These are phyloP conservation scores for Tricholauxania praeusta DNA, from an alignment of 2,888 invertebrate species.

Conservation along the genomic window DNA sequence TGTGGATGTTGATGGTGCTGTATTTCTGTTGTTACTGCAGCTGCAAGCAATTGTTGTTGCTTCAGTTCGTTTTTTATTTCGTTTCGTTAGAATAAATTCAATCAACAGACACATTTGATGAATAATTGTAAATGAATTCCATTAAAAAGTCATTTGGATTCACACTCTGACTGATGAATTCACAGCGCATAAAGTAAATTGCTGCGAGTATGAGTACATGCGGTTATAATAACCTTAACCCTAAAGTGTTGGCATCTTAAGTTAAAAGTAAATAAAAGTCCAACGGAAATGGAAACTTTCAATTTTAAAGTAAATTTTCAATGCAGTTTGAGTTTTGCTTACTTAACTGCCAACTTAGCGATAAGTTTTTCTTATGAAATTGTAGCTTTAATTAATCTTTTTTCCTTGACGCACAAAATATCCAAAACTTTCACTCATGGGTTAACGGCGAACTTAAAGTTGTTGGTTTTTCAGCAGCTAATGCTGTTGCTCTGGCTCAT, in stretches of 20 bases:
- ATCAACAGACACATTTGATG: conserved; percentile 43
- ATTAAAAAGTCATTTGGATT: conserved; percentile 42
- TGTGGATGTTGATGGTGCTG: too few species aligned
- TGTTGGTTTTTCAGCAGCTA: not conserved
- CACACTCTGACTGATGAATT: conserved; percentile 10
- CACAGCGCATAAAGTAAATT: not conserved
- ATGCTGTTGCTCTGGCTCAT: conserved; percentile 14
- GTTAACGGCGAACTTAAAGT: not conserved
- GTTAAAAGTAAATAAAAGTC: too few species aligned
- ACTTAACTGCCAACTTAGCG: too few species aligned
- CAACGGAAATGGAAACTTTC: too few species aligned
- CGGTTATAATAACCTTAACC: too few species aligned
- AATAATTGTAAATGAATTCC: conserved; percentile 44
- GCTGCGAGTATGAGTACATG: not conserved
- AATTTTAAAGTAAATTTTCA: too few species aligned
- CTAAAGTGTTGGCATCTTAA: too few species aligned
- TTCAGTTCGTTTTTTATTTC: conserved; percentile 15
- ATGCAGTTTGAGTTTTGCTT: too few species aligned
- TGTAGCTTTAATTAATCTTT: too few species aligned
- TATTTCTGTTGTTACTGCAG: not conserved
- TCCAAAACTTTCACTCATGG: too few species aligned
- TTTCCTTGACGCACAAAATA: not conserved
- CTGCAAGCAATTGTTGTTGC: conserved; percentile 14
- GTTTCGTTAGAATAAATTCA: conserved; percentile 36
- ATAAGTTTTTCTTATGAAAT: too few species aligned